phyloP scores from a whole-genome alignment of 2,888 invertebrate species.

The Thecophora atra region DNA sequence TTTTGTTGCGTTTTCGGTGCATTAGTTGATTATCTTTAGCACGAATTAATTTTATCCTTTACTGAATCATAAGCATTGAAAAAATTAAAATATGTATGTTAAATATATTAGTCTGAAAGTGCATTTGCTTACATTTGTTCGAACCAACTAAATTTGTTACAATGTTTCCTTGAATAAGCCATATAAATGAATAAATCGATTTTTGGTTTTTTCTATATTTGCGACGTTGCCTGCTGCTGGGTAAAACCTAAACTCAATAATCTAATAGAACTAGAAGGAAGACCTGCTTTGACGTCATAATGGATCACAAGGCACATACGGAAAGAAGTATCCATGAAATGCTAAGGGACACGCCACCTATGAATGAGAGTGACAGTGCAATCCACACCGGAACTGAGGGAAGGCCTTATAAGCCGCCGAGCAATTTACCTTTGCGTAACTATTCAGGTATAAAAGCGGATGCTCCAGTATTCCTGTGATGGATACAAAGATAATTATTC shows the following conservation, averaged over 20 bases:
- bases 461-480: background rate
- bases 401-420: slow-evolving; percentile 72
- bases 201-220: background rate
- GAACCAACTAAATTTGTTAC: background rate
- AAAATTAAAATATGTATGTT: background rate
- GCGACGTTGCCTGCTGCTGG: background rate
- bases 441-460: slow-evolving; percentile 70
- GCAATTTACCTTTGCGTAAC: slow-evolving; percentile 77
- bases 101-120: background rate
- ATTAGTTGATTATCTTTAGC: too few relatives aligned
- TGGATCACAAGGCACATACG: slow-evolving; percentile 57
- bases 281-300: slow-evolving; percentile 34
- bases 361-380: slow-evolving; percentile 79
- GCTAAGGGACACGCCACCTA: slow-evolving; percentile 83
- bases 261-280: background rate
- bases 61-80: too few relatives aligned
- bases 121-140: background rate
- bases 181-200: slow-evolving; percentile 6
- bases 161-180: background rate
- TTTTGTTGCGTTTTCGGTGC: too few relatives aligned
- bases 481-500: background rate
- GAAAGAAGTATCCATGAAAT: slow-evolving; percentile 78
- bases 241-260: background rate
- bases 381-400: slow-evolving; percentile 80
- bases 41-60: too few relatives aligned